These are phyloP conservation scores for Silvanus unidentatus DNA, from an alignment of 2,888 invertebrate species.

Conservation along the genomic window DNA sequence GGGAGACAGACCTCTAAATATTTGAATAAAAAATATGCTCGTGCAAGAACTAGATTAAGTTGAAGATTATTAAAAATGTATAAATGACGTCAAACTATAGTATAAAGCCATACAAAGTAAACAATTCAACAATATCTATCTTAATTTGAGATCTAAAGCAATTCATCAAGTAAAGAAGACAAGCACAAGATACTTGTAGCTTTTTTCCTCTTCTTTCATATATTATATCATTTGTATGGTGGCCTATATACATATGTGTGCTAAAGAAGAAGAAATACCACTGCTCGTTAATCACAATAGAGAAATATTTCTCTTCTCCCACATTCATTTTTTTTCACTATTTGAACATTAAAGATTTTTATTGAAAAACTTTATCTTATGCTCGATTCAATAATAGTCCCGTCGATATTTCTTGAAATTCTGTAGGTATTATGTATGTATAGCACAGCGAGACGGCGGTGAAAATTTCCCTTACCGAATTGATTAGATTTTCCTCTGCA, in stretches of 20 bases:
- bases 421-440: too few relatives aligned
- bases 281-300: constrained; percentile 8
- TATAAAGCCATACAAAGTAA: background rate
- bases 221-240: constrained; percentile 1
- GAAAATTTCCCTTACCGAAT: too few relatives aligned
- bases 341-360: background rate
- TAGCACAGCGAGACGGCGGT: too few relatives aligned
- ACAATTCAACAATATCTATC: constrained; percentile 18
- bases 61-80: constrained; percentile 2
- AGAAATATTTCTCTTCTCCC: constrained; percentile 7
- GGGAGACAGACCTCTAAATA: too few relatives aligned
- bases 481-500: too few relatives aligned
- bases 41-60: background rate
- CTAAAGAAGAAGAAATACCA: background rate
- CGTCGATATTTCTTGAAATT: background rate
- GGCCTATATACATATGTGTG: too few relatives aligned
- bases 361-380: background rate
- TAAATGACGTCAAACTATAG: constrained; percentile 2
- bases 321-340: background rate
- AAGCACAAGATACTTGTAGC: constrained; percentile 13
- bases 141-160: constrained; percentile 19
- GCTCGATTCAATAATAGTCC: too few relatives aligned
- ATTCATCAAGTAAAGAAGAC: constrained; percentile 20
- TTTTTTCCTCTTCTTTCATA: constrained; percentile 8
- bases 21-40: too few relatives aligned